Evolutionary conservation across 2,113 vertebrate genomes (phyloP).

Genomic region (Scomber japonicus): DNA sequence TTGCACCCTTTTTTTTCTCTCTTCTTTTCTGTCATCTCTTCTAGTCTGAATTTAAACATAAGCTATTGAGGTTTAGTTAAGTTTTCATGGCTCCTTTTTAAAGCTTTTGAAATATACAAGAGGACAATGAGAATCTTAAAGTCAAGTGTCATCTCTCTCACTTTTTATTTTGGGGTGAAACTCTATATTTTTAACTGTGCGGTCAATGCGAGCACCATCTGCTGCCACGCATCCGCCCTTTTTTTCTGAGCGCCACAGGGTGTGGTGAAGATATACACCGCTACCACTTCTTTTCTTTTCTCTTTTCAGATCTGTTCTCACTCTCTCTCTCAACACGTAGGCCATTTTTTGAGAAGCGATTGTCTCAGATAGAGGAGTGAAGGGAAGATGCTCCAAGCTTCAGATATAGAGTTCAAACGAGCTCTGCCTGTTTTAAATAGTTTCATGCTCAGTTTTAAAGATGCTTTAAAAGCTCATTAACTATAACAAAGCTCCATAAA

Average conservation of each 20-base stretch:
- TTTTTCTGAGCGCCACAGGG: slow-evolving; percentile 40
- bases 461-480: neutral
- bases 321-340: too few species aligned
- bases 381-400: neutral
- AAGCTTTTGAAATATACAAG: too few species aligned
- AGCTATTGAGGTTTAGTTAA: neutral
- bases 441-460: slow-evolving; percentile 7
- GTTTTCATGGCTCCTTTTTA: too few species aligned
- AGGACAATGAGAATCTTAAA: neutral
- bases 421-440: neutral
- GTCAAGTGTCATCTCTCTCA: neutral
- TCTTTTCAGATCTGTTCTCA: neutral
- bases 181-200: slow-evolving; percentile 7
- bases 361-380: too few species aligned
- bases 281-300: neutral
- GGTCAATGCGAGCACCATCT: neutral
- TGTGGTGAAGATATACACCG: slow-evolving; percentile 20
- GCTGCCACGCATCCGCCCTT: slow-evolving; percentile 16
- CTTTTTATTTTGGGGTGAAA: neutral
- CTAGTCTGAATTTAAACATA: too few species aligned
- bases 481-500: neutral
- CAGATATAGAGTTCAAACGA: neutral
- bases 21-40: neutral
- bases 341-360: too few species aligned
- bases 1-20: neutral